Percentiles rank a stretch among this genome's conserved stretches.
Evolutionary conservation across 2,113 vertebrate genomes (phyloP).

Genomic region (Nettapus auritus): DNA sequence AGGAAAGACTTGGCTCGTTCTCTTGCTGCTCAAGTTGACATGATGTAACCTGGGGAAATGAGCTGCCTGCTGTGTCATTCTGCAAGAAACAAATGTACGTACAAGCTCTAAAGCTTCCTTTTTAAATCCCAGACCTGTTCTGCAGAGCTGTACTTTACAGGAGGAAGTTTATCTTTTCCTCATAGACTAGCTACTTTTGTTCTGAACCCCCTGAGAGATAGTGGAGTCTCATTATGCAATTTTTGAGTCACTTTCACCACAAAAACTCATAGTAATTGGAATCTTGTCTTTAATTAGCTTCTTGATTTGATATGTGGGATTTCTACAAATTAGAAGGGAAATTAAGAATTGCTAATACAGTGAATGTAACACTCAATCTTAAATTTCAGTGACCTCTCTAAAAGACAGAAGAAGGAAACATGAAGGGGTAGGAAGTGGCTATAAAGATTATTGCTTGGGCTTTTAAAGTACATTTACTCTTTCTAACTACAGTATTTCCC

Average conservation of each 20-base stretch:
- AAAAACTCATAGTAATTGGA: slow-evolving; percentile 20
- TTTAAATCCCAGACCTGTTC: not conserved
- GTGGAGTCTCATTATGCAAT: not conserved
- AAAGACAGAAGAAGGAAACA: not conserved
- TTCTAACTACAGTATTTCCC: not conserved
- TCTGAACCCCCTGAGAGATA: slow-evolving; percentile 13
- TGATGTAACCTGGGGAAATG: not conserved
- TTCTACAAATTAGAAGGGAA: not conserved
- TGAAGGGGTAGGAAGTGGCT: not conserved
- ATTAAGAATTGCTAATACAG: slow-evolving; percentile 15
- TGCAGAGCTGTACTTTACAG: not conserved
- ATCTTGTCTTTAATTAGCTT: slow-evolving; percentile 6
- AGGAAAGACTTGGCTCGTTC: not conserved
- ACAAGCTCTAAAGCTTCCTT: not conserved
- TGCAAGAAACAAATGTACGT: not conserved
- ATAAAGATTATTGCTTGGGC: not conserved
- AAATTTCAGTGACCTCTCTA: not conserved
- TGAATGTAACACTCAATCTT: not conserved
- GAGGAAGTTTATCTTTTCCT: not conserved
- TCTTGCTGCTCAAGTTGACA: not conserved
- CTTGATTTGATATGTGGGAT: slow-evolving; percentile 1
- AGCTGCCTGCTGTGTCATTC: not conserved
- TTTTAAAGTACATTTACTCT: not conserved
- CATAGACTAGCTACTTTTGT: not conserved
- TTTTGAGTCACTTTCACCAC: not conserved